These are phyloP conservation scores for Cyphomyrus discorhynchus DNA, from an alignment of 2,113 vertebrate genomes.

Conservation along the genomic window DNA sequence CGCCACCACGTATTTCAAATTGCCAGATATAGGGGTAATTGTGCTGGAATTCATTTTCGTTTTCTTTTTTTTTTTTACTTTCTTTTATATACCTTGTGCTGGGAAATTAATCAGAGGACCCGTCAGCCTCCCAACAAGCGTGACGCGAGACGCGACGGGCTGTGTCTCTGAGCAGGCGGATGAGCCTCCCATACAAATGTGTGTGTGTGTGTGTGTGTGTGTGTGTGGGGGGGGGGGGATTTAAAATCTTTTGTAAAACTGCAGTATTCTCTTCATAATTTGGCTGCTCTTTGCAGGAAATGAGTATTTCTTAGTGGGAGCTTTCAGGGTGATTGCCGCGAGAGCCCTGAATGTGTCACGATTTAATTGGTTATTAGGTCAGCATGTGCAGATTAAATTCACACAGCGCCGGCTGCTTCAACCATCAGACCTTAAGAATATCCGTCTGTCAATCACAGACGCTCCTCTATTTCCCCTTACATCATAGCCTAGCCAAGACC, in stretches of 20 bases:
- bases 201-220: too few species aligned
- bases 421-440: background rate
- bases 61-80: background rate
- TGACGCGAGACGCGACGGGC: background rate
- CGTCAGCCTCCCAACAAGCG: background rate
- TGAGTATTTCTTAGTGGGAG: background rate
- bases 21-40: slow-evolving; percentile 1
- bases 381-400: background rate
- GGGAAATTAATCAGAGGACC: slow-evolving; percentile 5
- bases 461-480: background rate
- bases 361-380: slow-evolving; percentile 11
- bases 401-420: background rate
- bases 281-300: background rate
- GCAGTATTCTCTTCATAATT: background rate
- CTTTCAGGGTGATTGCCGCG: background rate
- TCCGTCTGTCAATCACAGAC: background rate
- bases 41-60: background rate
- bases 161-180: background rate
- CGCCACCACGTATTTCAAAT: background rate
- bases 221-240: background rate
- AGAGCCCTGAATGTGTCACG: background rate
- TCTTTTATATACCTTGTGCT: background rate
- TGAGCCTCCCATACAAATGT: background rate
- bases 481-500: background rate
- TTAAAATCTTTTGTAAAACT: background rate